Conservation (phyloP, 2,888 invertebrate genomes). For the Hofmannophila pseudospretella region DNA sequence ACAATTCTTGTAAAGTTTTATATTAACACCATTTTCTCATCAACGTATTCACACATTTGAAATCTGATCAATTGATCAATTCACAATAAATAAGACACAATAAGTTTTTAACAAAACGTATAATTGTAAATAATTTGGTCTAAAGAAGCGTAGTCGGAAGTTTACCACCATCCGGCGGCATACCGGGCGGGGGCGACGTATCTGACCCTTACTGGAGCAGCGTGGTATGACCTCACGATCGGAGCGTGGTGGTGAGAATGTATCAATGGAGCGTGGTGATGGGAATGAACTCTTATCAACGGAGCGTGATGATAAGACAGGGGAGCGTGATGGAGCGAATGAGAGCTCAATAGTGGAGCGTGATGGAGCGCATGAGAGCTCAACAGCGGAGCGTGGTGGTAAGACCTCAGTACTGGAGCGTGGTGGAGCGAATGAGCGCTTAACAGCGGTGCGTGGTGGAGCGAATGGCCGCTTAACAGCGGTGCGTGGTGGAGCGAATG, state of each 20-base stretch:
- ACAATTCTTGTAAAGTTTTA: too few species aligned
- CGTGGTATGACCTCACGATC: slow-evolving; percentile 6
- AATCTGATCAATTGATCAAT: too few species aligned
- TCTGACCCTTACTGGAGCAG: slow-evolving; percentile 10
- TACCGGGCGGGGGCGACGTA: slow-evolving; percentile 17
- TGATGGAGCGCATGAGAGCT: slow-evolving; percentile 14
- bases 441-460: slow-evolving; percentile 10
- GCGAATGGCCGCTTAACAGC: slow-evolving; percentile 12
- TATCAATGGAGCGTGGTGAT: slow-evolving; percentile 10
- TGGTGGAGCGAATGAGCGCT: slow-evolving; percentile 12
- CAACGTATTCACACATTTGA: too few species aligned
- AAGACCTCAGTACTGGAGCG: slow-evolving; percentile 9
- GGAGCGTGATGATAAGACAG: slow-evolving; percentile 12
- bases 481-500: slow-evolving; percentile 12
- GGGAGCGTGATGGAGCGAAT: slow-evolving; percentile 13
- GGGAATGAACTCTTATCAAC: slow-evolving; percentile 8
- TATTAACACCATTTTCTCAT: too few species aligned
- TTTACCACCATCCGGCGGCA: slow-evolving; percentile 23
- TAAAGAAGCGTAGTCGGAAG: not conserved
- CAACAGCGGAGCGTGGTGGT: slow-evolving; percentile 9
- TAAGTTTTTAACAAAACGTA: not conserved
- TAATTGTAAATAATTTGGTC: slow-evolving; percentile 4
- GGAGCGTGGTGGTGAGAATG: slow-evolving; percentile 8
- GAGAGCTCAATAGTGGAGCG: slow-evolving; percentile 11
- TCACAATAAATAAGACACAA: too few species aligned